Conservation (phyloP, 2,888 invertebrate species). For the Oscheius myriophilus region DNA sequence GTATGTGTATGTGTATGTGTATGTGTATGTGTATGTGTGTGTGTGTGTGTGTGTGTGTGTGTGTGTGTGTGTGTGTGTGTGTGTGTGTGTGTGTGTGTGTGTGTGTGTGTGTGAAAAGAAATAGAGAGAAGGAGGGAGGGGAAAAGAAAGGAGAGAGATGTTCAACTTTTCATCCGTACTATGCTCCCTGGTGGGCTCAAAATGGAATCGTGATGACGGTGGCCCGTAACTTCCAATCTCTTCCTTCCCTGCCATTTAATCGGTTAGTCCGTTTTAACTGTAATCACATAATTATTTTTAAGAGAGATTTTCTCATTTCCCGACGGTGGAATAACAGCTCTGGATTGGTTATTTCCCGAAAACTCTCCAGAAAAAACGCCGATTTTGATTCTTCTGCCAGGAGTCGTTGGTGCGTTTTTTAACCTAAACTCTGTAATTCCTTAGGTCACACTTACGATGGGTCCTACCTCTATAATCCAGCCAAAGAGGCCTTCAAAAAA, state of each 20-base stretch:
- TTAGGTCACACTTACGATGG: slow-evolving; percentile 50
- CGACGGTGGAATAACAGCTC: slow-evolving; percentile 83
- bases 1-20: too few relatives aligned
- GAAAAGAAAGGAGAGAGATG: too few relatives aligned
- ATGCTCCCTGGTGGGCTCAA: slow-evolving; percentile 62
- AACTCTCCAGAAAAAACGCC: slow-evolving; percentile 71
- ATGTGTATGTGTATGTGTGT: too few relatives aligned
- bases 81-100: too few relatives aligned
- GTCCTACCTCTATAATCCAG: slow-evolving; percentile 82
- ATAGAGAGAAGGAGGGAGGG: too few relatives aligned
- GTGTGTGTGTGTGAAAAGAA: too few relatives aligned
- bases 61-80: too few relatives aligned
- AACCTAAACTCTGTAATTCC: neutral
- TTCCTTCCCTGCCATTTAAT: slow-evolving; percentile 48
- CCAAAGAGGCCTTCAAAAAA: slow-evolving; percentile 78
- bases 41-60: too few relatives aligned
- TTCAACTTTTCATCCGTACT: slow-evolving; percentile 40
- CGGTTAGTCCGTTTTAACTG: slow-evolving; percentile 31
- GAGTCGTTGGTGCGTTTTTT: slow-evolving; percentile 75
- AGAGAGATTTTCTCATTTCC: slow-evolving; percentile 71
- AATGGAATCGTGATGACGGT: slow-evolving; percentile 54
- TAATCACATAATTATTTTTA: neutral
- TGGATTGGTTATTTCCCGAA: slow-evolving; percentile 78
- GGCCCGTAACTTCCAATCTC: slow-evolving; percentile 49
- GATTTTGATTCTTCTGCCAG: slow-evolving; percentile 82